These are phyloP conservation scores for Caenorhabditis becei DNA, from an alignment of 2,888 invertebrate genomes.

Conservation along the genomic window DNA sequence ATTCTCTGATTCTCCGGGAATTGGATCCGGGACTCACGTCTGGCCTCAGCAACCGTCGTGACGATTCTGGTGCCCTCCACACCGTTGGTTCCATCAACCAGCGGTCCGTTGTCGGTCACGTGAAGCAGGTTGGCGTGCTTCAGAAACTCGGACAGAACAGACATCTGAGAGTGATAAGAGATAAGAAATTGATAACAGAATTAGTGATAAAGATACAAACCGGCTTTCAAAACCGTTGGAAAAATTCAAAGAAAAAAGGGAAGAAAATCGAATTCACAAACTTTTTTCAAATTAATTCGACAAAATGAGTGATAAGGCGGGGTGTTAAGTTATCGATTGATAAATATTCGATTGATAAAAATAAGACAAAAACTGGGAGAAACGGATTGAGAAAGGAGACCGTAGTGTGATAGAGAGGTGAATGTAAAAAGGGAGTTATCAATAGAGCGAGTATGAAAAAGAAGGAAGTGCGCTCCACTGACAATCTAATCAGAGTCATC, in stretches of 20 bases:
- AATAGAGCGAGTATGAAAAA: too few species aligned
- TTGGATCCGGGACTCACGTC: too few species aligned
- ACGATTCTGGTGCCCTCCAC: slow-evolving; percentile 38
- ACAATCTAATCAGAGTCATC: slow-evolving; percentile 50
- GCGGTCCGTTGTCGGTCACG: slow-evolving; percentile 39
- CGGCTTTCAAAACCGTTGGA: background rate
- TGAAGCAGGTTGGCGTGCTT: slow-evolving; percentile 30
- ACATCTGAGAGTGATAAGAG: slow-evolving; percentile 27
- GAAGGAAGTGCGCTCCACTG: too few species aligned
- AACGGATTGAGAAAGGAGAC: too few species aligned
- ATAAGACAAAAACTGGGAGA: too few species aligned
- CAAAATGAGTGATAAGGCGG: slow-evolving; percentile 5
- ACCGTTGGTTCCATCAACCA: slow-evolving; percentile 38
- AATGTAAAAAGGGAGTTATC: too few species aligned
- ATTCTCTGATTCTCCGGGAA: too few species aligned
- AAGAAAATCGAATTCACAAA: background rate
- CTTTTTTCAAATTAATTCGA: background rate
- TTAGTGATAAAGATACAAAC: background rate
- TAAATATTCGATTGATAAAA: too few species aligned
- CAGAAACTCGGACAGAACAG: slow-evolving; percentile 36
- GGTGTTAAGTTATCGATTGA: too few species aligned
- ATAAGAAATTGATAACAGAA: background rate
- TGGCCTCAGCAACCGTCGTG: slow-evolving; percentile 25
- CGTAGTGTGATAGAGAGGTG: too few species aligned
- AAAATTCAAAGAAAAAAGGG: slow-evolving; percentile 1